phyloP scores from a whole-genome alignment of 2,888 invertebrate species.

The Pristionchus mayeri region DNA sequence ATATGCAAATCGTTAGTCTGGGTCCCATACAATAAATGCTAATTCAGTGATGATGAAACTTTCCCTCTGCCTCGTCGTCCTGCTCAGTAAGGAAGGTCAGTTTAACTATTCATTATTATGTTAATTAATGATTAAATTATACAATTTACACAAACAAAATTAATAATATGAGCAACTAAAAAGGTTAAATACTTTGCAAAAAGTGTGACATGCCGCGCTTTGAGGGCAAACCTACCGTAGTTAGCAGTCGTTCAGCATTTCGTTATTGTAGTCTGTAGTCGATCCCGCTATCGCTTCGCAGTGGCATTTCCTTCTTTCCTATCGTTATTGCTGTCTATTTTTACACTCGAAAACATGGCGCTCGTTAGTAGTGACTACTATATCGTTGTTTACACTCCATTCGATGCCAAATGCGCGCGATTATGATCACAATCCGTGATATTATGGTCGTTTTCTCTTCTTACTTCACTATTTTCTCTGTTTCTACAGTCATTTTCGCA shows the following conservation, averaged over 20 bases:
- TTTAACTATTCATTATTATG: neutral
- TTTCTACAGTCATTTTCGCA: neutral
- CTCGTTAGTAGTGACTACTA: neutral
- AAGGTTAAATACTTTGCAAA: too few species aligned
- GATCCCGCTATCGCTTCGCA: neutral
- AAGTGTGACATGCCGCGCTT: neutral
- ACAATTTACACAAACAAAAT: neutral
- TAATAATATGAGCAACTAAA: neutral
- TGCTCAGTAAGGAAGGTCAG: slow-evolving; percentile 29
- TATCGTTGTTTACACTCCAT: neutral
- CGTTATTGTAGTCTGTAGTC: slow-evolving; percentile 6
- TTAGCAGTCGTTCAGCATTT: neutral
- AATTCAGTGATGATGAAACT: neutral
- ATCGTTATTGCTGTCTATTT: neutral
- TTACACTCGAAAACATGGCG: neutral
- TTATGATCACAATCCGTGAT: too few species aligned
- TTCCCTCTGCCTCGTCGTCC: neutral
- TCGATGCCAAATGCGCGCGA: neutral
- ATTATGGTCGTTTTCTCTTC: too few species aligned
- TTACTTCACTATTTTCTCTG: neutral
- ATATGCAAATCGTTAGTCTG: neutral
- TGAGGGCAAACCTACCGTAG: neutral
- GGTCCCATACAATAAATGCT: neutral
- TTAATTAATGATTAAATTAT: neutral
- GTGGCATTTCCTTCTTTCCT: neutral